These are phyloP conservation scores for Ophion ventricosus DNA, from an alignment of 2,888 invertebrate genomes.

Conservation along the genomic window DNA sequence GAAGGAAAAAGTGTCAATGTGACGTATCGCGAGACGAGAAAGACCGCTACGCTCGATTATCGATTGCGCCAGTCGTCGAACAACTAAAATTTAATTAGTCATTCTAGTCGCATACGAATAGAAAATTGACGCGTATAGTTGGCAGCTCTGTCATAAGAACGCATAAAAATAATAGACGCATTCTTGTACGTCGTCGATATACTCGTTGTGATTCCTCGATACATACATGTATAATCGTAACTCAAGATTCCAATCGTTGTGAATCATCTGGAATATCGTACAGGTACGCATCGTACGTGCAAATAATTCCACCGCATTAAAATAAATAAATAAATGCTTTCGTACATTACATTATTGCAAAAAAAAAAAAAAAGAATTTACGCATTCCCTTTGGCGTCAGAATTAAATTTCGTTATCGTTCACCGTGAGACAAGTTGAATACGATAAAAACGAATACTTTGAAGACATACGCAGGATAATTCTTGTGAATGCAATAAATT, in stretches of 20 bases:
- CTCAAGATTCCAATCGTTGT: conserved; percentile 52
- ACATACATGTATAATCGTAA: conserved; percentile 31
- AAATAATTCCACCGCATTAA: no score
- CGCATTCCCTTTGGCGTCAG: neutral
- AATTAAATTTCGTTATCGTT: neutral
- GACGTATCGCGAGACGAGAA: conserved; percentile 18
- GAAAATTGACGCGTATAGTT: conserved; percentile 36
- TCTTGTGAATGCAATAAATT: conserved; percentile 30
- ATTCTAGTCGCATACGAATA: conserved; percentile 52
- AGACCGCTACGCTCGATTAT: conserved; percentile 48
- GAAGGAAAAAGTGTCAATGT: conserved; percentile 32
- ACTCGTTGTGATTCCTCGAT: conserved; percentile 43
- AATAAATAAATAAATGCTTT: no score
- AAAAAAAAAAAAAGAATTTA: neutral
- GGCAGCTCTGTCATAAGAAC: conserved; percentile 17
- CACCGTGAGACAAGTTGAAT: neutral
- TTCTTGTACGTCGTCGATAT: conserved; percentile 37
- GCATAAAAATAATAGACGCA: conserved; percentile 40
- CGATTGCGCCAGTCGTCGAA: conserved; percentile 13
- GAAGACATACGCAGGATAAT: neutral
- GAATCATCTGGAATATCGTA: conserved; percentile 55
- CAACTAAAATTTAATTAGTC: conserved; percentile 31
- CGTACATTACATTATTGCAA: neutral
- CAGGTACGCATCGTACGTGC: conserved; percentile 38
- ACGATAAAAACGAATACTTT: neutral